A percentile compares a stretch with the other conserved stretches of the same genome.
phyloP scores from a whole-genome alignment of 2,888 invertebrate genomes.

The Lasioglossum pauxillum region DNA sequence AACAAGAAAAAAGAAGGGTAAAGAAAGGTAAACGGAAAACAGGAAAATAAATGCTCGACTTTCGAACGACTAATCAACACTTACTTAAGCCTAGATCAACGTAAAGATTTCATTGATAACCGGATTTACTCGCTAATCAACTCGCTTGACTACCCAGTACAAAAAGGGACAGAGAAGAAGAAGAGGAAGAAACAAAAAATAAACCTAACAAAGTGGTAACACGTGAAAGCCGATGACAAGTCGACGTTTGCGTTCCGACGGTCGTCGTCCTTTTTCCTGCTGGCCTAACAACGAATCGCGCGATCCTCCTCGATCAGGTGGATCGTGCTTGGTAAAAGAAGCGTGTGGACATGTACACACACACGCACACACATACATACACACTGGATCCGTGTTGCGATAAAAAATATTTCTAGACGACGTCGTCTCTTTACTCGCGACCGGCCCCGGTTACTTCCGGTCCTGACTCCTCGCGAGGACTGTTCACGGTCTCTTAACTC shows the following conservation, averaged over 20 bases:
- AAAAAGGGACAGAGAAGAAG: not conserved
- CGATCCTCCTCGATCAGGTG: slow-evolving; percentile 23
- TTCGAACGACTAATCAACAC: slow-evolving; percentile 43
- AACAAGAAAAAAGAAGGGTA: slow-evolving; percentile 14
- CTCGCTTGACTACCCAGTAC: slow-evolving; percentile 23
- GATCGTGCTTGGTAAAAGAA: slow-evolving; percentile 7
- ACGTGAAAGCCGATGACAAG: slow-evolving; percentile 42
- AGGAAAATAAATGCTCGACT: slow-evolving; percentile 46
- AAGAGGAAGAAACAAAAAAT: slow-evolving; percentile 40
- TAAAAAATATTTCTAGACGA: slow-evolving; percentile 40
- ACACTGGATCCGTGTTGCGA: slow-evolving; percentile 16
- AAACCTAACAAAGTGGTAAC: slow-evolving; percentile 65
- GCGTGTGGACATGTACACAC: slow-evolving; percentile 14
- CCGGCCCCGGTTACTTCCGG: not conserved
- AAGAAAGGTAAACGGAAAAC: not conserved
- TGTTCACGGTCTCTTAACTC: slow-evolving; percentile 7
- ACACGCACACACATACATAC: not conserved
- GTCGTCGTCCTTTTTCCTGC: slow-evolving; percentile 13
- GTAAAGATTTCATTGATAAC: slow-evolving; percentile 15
- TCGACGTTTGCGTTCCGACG: slow-evolving; percentile 35
- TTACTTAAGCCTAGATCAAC: slow-evolving; percentile 43
- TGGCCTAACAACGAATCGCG: slow-evolving; percentile 26
- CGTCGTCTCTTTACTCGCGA: slow-evolving; percentile 6
- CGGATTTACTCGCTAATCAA: slow-evolving; percentile 29
- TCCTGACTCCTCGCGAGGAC: not conserved